Base-by-base conservation (phyloP, 2,797 vertebrate genomes). In the Acanthurus leucopareius region DNA sequence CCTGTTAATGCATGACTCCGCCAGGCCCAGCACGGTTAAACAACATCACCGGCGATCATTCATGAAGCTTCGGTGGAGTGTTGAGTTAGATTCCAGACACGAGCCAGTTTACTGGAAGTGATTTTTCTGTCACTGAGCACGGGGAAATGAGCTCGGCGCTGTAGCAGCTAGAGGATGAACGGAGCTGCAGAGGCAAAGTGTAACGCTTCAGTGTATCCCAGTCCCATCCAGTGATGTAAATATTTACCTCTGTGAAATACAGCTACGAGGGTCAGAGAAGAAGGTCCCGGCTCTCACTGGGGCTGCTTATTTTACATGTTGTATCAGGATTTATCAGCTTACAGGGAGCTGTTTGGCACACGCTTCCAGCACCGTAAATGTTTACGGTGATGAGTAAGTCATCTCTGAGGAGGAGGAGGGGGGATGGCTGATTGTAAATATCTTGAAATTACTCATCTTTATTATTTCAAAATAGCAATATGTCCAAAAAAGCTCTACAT, bases 321-420 rank as follows among this genome's bases (percentile, higher is more conserved):
- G 71, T 86, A 86, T 87, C 82, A 80, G 79, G 81, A 89, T 93
- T 88, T 89, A 90, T 86, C 65, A 53, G 68, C 79, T 86, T 80
- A 75, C 42, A 10, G 80, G 75, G 82, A 86, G 79, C 77, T 74
- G 85, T 82, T 90, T 91, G 87, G 83, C 90, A 69, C 74, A 47
- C 17, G 49, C 83, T 72, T 80, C 44, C 79, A 84, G 80, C 83
- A 76, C 78, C 82, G 86, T 93, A 92, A 91, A 93, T 92, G 88
- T 94, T 94, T 92, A 90, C 81, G 20, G 76, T 91, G 86, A 89
- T 89, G 89, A 89, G 83, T 86, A 86, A 90, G 82, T 90, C 89
- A 84, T 79, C 35, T 40, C 87, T 65, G 83, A 89, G 63, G 70
- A 79, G 70, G 67, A 49, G 10, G 32, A 25, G 52, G 56, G 25